These are phyloP conservation scores for Cherax quadricarinatus DNA, from an alignment of 1,140 invertebrate species.

Conservation along the genomic window DNA sequence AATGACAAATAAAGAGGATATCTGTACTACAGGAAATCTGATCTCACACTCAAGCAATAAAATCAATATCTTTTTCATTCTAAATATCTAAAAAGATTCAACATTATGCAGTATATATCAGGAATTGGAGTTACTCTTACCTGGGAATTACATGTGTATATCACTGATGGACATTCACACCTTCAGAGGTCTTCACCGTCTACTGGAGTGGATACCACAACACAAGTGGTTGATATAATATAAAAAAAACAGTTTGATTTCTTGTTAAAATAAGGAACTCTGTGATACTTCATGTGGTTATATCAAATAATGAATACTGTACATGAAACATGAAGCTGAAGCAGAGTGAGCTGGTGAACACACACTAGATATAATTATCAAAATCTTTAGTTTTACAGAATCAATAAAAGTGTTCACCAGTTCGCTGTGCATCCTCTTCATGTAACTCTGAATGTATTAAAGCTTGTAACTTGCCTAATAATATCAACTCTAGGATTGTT, in stretches of 20 bases:
- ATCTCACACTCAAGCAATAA: not conserved
- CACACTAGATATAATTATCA: not conserved
- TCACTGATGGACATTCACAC: not conserved
- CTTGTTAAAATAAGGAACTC: slow-evolving; percentile 24
- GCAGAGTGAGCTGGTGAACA: not conserved
- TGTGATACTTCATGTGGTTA: slow-evolving; percentile 1
- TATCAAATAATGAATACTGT: not conserved
- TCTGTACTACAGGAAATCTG: not conserved
- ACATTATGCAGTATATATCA: not conserved
- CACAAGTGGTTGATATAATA: not conserved
- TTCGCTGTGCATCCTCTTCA: not conserved
- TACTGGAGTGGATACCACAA: not conserved
- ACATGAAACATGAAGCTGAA: not conserved
- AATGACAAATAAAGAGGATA: not conserved
- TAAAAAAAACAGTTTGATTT: slow-evolving; percentile 36
- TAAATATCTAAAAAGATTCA: not conserved
- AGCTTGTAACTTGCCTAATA: slow-evolving; percentile 32
- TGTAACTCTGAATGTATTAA: slow-evolving; percentile 34
- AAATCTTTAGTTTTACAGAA: not conserved
- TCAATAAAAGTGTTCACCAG: not conserved
- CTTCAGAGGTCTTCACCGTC: not conserved
- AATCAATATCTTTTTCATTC: not conserved
- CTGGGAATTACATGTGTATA: not conserved
- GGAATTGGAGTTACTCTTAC: not conserved
- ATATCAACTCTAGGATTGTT: slow-evolving; percentile 20